A percentile compares a stretch with the other conserved stretches of the same genome.
Evolutionary conservation across 2,888 invertebrate genomes (phyloP).

Genomic region (Stictocephala bisonia): DNA sequence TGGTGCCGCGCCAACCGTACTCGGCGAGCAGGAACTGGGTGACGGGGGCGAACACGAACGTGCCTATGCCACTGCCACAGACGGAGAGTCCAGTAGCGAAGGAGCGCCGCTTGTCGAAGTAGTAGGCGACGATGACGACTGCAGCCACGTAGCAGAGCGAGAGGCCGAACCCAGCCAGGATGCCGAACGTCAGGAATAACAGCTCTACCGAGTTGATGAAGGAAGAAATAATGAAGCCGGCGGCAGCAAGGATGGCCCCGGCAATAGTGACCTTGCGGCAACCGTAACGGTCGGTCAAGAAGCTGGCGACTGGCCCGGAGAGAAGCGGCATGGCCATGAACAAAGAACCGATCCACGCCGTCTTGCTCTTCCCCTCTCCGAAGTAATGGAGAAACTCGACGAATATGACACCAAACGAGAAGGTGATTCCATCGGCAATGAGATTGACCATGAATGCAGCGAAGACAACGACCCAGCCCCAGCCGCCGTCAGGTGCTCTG

Average conservation of each 20-base stretch:
- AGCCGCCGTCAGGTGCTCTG: conserved; percentile 87
- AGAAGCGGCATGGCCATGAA: conserved; percentile 93
- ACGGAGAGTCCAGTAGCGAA: conserved; percentile 89
- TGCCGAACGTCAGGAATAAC: conserved; percentile 84
- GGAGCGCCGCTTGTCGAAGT: conserved; percentile 86
- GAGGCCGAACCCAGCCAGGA: conserved; percentile 85
- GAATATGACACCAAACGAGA: conserved; percentile 91
- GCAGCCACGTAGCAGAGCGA: conserved; percentile 91
- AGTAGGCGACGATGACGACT: conserved; percentile 90
- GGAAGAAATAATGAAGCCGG: conserved; percentile 82
- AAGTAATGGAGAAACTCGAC: conserved; percentile 88
- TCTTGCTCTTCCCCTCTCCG: conserved; percentile 84
- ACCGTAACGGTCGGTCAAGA: conserved; percentile 83
- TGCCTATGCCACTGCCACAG: conserved; percentile 89
- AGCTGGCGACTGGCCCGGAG: conserved; percentile 87
- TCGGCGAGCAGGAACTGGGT: conserved; percentile 78
- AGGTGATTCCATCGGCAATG: conserved; percentile 92
- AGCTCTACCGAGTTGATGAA: conserved; percentile 80
- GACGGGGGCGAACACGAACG: conserved; percentile 86
- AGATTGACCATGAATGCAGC: conserved; percentile 90
- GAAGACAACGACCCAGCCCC: conserved; percentile 93
- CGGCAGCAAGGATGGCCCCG: conserved; percentile 79
- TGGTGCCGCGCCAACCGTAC: conserved; percentile 87
- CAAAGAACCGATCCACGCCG: conserved; percentile 90
- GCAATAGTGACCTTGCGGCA: conserved; percentile 83